Conservation (phyloP, 2,113 vertebrate genomes). For the Cavia porcellus region DNA sequence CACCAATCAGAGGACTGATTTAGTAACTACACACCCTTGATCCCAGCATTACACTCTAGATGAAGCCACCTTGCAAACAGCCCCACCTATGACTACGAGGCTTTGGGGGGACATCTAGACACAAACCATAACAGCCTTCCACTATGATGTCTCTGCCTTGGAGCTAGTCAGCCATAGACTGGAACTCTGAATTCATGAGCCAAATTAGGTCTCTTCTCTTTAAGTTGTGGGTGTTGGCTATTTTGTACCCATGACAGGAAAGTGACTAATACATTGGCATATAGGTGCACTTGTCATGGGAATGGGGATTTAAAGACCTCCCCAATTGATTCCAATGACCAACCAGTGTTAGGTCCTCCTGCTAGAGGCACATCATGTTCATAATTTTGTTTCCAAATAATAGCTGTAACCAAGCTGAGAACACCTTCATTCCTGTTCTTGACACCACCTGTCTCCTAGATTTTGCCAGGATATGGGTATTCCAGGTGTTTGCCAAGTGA, state of each 20-base stretch:
- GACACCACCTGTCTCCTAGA: neutral
- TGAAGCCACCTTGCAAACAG: neutral
- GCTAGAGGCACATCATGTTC: neutral
- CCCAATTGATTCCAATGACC: neutral
- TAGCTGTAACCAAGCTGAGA: neutral
- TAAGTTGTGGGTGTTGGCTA: neutral
- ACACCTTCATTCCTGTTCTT: neutral
- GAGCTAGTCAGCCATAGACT: neutral
- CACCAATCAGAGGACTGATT: neutral
- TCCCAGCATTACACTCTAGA: neutral
- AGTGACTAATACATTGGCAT: neutral
- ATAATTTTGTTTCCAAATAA: neutral
- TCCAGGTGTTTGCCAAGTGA: conserved; percentile 2
- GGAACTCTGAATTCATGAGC: neutral
- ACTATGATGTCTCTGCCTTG: neutral
- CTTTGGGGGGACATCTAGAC: neutral
- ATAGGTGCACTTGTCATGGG: neutral
- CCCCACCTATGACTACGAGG: neutral
- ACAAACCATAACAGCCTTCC: neutral
- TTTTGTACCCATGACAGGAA: neutral
- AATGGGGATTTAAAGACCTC: neutral
- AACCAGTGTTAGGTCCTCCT: neutral
- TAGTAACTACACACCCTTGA: neutral
- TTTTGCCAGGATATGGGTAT: neutral
- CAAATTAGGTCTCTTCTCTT: neutral